phyloP scores from a whole-genome alignment of 2,888 invertebrate species.

The Ommatoiulus sabulosus region DNA sequence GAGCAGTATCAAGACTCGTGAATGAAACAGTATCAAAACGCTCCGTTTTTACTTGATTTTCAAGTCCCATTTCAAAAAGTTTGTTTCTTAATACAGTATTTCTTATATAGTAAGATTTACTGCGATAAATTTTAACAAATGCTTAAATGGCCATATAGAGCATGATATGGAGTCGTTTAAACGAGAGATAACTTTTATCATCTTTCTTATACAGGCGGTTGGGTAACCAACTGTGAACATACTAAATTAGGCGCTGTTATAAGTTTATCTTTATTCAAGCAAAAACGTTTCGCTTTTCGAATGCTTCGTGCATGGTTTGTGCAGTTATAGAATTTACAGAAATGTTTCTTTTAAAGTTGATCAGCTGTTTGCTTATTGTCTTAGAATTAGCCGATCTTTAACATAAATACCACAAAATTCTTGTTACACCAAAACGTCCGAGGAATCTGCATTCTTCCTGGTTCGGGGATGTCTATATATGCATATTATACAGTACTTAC shows the following conservation, averaged over 20 bases:
- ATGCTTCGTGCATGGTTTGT: neutral
- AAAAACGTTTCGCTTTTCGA: neutral
- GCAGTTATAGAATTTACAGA: neutral
- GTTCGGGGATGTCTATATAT: no score
- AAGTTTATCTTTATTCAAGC: conserved; percentile 35
- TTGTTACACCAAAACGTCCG: no score
- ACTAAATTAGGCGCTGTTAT: conserved; percentile 22
- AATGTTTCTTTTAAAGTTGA: neutral
- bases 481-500: no score
- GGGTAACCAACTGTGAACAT: conserved; percentile 6
- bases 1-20: no score
- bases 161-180: neutral
- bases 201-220: neutral
- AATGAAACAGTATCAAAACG: no score
- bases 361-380: neutral
- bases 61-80: no score
- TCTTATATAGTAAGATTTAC: neutral
- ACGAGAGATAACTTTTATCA: neutral
- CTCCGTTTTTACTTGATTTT: no score
- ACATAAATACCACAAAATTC: no score
- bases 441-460: no score
- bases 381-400: no score
- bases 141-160: conserved; percentile 3
- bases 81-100: no score
- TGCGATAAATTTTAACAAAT: neutral